Evolutionary conservation across 2,888 invertebrate genomes (phyloP).

Genomic region (Caenorhabditis panamensis): DNA sequence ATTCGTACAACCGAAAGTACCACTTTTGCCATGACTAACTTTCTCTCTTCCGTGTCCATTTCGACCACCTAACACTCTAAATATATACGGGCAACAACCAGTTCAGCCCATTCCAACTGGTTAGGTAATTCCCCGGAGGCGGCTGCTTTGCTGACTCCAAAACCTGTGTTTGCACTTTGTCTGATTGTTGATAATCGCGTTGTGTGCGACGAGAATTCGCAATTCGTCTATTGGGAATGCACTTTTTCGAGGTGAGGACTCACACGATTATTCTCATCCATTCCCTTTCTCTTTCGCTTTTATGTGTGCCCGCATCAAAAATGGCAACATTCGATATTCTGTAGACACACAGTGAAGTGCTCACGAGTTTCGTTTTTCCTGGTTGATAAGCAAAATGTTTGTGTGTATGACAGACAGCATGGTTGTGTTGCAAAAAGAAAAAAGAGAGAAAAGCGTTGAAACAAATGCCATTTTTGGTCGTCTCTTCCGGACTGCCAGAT

Average conservation of each 20-base stretch:
- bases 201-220: slow-evolving; percentile 11
- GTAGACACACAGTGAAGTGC: slow-evolving; percentile 8
- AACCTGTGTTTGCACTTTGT: slow-evolving; percentile 50
- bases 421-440: background rate
- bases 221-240: slow-evolving; percentile 7
- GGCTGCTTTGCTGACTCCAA: background rate
- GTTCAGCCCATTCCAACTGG: slow-evolving; percentile 13
- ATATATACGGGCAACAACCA: slow-evolving; percentile 3
- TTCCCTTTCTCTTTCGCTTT: background rate
- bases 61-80: background rate
- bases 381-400: slow-evolving; percentile 44
- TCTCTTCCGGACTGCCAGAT: slow-evolving; percentile 30
- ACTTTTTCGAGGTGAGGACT: slow-evolving; percentile 5
- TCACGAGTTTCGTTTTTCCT: slow-evolving; percentile 9
- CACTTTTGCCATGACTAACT: background rate
- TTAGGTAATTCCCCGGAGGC: slow-evolving; percentile 9
- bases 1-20: too few relatives aligned
- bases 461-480: slow-evolving; percentile 53
- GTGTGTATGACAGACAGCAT: slow-evolving; percentile 11
- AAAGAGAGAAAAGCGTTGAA: slow-evolving; percentile 6
- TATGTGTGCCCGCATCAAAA: background rate
- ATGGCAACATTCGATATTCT: slow-evolving; percentile 29
- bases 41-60: background rate
- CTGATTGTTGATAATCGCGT: slow-evolving; percentile 58
- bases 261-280: background rate